A percentile compares a stretch with the other conserved stretches of the same genome.
Conservation (phyloP, 2,113 vertebrate species). For the Clarias batrachus region DNA sequence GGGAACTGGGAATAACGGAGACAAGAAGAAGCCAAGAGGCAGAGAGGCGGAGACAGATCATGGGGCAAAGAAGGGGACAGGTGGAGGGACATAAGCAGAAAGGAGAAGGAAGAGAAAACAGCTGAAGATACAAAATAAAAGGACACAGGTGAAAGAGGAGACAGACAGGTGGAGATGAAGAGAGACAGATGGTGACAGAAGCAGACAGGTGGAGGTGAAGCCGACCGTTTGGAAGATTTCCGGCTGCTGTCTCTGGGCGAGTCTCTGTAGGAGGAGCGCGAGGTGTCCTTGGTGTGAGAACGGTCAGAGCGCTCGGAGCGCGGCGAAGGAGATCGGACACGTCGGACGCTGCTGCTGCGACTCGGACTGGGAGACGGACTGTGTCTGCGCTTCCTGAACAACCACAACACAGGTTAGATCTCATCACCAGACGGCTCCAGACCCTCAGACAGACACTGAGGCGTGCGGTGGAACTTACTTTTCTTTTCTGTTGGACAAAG, state of each 20-base stretch:
- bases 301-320: constrained; percentile 88
- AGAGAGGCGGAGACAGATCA: background rate
- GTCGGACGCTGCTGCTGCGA: constrained; percentile 83
- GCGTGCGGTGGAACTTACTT: constrained; percentile 70
- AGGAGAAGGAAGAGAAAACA: background rate
- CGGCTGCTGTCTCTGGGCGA: constrained; percentile 90
- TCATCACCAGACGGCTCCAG: background rate
- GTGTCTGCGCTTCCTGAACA: constrained; percentile 86
- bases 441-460: background rate
- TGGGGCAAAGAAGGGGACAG: no score
- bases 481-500: constrained; percentile 90
- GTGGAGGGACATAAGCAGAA: background rate
- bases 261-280: constrained; percentile 89
- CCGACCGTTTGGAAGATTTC: constrained; percentile 90
- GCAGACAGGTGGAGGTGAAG: background rate
- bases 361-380: constrained; percentile 89
- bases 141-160: background rate
- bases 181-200: background rate
- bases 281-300: constrained; percentile 89
- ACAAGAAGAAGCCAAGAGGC: background rate
- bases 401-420: background rate
- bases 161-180: background rate
- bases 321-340: constrained; percentile 85
- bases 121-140: background rate
- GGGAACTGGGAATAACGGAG: no score